Evolutionary conservation across 92 coral and sea anemone species (phyloP), one percentile per base, ranked within the genome.

Genomic region (Zoanthus sansibaricus): DNA sequence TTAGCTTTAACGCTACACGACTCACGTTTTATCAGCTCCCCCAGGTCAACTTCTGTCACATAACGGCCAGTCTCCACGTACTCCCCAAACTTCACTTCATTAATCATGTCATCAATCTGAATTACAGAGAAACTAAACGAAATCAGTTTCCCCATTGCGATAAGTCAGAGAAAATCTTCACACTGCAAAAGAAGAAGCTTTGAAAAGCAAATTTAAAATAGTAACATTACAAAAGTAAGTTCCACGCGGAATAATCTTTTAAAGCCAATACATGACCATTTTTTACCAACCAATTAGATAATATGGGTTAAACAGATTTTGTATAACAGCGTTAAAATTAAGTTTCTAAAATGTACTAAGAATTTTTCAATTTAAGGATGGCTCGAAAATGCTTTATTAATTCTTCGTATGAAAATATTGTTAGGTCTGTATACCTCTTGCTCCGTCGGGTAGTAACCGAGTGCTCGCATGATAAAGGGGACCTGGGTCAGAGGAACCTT

Each of bases 371-470:
- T 58, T 58, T 14, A 58, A 58, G 3, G 17, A 58, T 18, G 17
- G n/a, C 17, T 58, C 6, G 14, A 58, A 58, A 18, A 14, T 12
- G 15, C n/a, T 7, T 5, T 56, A 56, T 56, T 1, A 37, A 37
- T 37, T 17, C 69, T 17, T 17, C 8, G 16, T 16, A 62, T 16
- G 18, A 62, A 62, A 16, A 13, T 69, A 33, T 9, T 69, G 74
- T 33, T 69, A 32, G 45, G 9, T 25, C 44, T 6, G 16, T 85
- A 31, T 76, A 95, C 99, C 94, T 97, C 99, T 82, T 97, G 99
- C 72, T 97, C 99, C 0, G 99, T 88, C 18, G 99, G 99, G 77
- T 95, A 97, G 76, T 92, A 97, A 12, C 99, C 98, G 54, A 97
- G 93, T 6, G 99, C 99, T 54, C 99, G 97, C 92, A 93, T 93